These are phyloP conservation scores for Tyria jacobaeae DNA, from an alignment of 2,888 invertebrate species.

Conservation along the genomic window DNA sequence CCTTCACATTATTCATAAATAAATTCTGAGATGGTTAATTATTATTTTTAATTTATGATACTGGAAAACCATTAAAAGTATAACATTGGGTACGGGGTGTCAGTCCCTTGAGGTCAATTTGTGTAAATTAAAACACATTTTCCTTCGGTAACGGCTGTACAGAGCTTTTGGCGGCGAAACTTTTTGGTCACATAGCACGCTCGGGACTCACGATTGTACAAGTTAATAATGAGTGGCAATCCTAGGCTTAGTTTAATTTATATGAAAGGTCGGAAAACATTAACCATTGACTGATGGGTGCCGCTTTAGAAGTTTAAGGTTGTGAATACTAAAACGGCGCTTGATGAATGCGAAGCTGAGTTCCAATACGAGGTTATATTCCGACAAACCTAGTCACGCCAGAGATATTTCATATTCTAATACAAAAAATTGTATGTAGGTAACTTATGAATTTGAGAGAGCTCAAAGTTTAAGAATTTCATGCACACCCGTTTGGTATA, in stretches of 20 bases:
- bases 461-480: background rate
- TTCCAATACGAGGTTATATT: slow-evolving; percentile 37
- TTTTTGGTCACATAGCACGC: slow-evolving; percentile 55
- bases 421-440: slow-evolving; percentile 40
- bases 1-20: background rate
- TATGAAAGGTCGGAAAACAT: slow-evolving; percentile 41
- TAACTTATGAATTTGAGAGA: slow-evolving; percentile 7
- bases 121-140: slow-evolving; percentile 52
- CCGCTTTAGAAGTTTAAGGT: slow-evolving; percentile 32
- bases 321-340: slow-evolving; percentile 42
- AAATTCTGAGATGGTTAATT: slow-evolving; percentile 10
- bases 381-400: slow-evolving; percentile 13
- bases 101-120: slow-evolving; percentile 44
- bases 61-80: slow-evolving; percentile 39
- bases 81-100: slow-evolving; percentile 23
- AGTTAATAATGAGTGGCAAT: slow-evolving; percentile 51
- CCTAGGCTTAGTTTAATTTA: slow-evolving; percentile 34
- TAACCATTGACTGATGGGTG: slow-evolving; percentile 50
- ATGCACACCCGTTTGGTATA: background rate
- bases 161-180: slow-evolving; percentile 40
- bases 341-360: slow-evolving; percentile 35
- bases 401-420: slow-evolving; percentile 26
- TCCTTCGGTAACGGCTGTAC: slow-evolving; percentile 27
- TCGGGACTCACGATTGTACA: slow-evolving; percentile 46
- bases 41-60: slow-evolving; percentile 46